Evolutionary conservation across 2,113 vertebrate species (phyloP).

Genomic region (Pygoscelis antarcticus): DNA sequence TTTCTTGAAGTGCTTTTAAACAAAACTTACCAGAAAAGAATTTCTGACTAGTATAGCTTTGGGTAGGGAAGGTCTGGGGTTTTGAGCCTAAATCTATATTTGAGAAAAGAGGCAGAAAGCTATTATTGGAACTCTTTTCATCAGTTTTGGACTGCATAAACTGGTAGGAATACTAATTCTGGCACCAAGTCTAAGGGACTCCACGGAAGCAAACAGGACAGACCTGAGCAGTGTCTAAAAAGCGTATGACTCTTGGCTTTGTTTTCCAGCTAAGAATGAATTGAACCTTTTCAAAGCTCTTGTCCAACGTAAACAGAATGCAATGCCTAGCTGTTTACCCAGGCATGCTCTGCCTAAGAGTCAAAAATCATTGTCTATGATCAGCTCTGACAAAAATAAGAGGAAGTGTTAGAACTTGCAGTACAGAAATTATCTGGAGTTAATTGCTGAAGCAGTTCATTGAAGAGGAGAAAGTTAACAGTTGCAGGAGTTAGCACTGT

Average conservation of each 20-base stretch:
- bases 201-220: background rate
- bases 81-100: background rate
- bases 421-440: background rate
- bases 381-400: background rate
- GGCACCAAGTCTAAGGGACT: background rate
- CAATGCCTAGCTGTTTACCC: background rate
- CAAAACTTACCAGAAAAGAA: background rate
- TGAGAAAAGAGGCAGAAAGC: background rate
- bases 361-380: background rate
- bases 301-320: background rate
- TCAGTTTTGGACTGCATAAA: background rate
- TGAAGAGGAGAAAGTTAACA: background rate
- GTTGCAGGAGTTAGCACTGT: background rate
- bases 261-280: background rate
- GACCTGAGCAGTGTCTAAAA: background rate
- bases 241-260: background rate
- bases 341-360: background rate
- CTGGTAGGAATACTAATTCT: background rate
- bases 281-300: background rate
- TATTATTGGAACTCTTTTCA: background rate
- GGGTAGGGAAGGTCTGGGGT: background rate
- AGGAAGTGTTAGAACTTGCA: background rate
- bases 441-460: background rate
- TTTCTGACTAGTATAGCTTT: background rate
- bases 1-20: background rate